Evolutionary conservation across 2,888 invertebrate genomes (phyloP).

Genomic region (Limnephilus auricula): DNA sequence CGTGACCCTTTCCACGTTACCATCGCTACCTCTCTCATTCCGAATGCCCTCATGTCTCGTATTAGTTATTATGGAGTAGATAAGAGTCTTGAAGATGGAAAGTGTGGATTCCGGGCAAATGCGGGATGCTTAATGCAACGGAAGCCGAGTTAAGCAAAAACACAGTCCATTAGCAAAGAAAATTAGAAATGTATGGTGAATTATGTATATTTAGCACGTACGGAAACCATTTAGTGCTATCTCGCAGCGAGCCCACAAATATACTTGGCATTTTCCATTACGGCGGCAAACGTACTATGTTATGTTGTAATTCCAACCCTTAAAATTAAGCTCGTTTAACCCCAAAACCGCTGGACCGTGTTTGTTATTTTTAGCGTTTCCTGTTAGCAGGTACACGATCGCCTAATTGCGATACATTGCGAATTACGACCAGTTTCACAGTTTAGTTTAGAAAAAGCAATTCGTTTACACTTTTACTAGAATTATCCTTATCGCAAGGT

Average conservation of each 20-base stretch:
- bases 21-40: background rate
- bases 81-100: background rate
- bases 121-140: slow-evolving; percentile 27
- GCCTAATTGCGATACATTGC: slow-evolving; percentile 34
- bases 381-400: slow-evolving; percentile 7
- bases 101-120: background rate
- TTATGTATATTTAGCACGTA: slow-evolving; percentile 58
- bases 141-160: slow-evolving; percentile 45
- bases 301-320: slow-evolving; percentile 48
- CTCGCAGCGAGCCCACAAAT: slow-evolving; percentile 45
- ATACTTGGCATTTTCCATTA: slow-evolving; percentile 52
- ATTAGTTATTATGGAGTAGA: background rate
- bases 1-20: background rate
- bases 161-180: slow-evolving; percentile 34
- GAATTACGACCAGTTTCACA: background rate
- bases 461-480: background rate
- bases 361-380: slow-evolving; percentile 20
- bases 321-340: slow-evolving; percentile 52
- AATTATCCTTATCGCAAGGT: background rate
- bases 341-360: slow-evolving; percentile 19
- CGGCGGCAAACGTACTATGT: background rate
- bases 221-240: slow-evolving; percentile 61
- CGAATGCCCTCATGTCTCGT: background rate
- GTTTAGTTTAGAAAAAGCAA: background rate
- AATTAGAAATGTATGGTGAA: slow-evolving; percentile 48